Base-by-base conservation (phyloP, 2,113 vertebrate species). In the Lophotis ruficrista region DNA sequence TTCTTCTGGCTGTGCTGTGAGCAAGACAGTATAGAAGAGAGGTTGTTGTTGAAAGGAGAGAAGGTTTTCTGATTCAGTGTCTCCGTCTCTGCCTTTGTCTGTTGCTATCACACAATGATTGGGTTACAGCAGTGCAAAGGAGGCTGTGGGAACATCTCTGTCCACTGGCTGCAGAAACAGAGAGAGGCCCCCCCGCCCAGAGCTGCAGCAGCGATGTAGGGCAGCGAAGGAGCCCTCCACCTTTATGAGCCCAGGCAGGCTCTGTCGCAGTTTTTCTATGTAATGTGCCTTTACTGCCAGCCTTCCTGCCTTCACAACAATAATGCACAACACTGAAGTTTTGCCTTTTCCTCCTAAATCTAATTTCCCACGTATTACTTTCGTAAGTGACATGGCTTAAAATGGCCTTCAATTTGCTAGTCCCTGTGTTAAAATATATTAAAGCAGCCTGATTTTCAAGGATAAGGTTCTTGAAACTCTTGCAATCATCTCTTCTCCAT, bases 21-120 rank as follows among this genome's bases (percentile, higher is more conserved):
- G 90, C 38, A 87, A 47, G 31, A 24, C 16, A 17, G 41, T 4
- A 1, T 12, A 47, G 53, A 94, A 76, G 30, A 65, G 53, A 83
- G 50, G 25, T 28, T 9, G 27, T 15, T 28, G n/a, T 84, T 95
- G 66, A 57, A 85, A 96, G 79, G 43, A n/a, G 65, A 94, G 92
- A 83, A 94, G 45, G 16, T 78, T 96, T 94, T 94, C 79, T n/a
- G 30, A 78, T 43, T 73, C 89, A 70, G 58, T 60, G 27, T 62
- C 76, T 95, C 90, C 94, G 73, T 96, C 72, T 89, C 51, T 87
- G 76, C 65, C 89, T 97, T 97, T 95, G 95, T 97, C 82, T 93
- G 89, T 89, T 83, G 90, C 94, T 97, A 95, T 98, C 98, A 65
- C 98, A 98, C 91, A 92, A 96, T 16, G 94, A 98, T 96, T 98